Percentiles rank a stretch among this genome's conserved stretches.
phyloP scores from a whole-genome alignment of 2,888 invertebrate species.

The Trichacis sp. region DNA sequence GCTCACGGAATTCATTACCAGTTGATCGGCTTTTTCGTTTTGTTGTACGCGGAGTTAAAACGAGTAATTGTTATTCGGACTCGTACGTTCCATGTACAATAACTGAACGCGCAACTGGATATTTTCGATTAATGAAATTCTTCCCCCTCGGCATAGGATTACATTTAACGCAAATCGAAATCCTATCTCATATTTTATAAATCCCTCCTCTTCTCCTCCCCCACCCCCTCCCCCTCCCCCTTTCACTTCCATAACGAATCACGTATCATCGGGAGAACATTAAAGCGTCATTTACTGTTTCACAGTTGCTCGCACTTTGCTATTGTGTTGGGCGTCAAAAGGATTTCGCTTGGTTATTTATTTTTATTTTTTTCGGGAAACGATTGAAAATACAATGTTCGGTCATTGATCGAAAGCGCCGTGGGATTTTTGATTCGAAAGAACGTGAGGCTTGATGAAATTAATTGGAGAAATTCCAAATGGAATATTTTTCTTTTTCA shows the following conservation, averaged over 20 bases:
- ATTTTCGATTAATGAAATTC: conserved; percentile 43
- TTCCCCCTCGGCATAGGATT: conserved; percentile 39
- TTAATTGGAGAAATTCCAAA: no score
- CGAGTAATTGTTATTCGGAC: conserved; percentile 36
- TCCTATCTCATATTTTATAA: conserved; percentile 44
- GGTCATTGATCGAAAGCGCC: neutral
- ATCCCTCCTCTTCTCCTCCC: conserved; percentile 14
- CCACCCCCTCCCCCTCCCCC: conserved; percentile 4
- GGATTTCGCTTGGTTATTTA: neutral
- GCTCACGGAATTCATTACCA: conserved; percentile 16
- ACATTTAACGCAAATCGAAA: conserved; percentile 43
- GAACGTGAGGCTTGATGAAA: no score
- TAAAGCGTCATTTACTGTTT: conserved; percentile 36
- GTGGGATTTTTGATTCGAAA: neutral
- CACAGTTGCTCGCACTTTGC: conserved; percentile 31
- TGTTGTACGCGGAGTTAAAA: conserved; percentile 27
- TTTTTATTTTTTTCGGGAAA: neutral
- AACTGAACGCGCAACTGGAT: conserved; percentile 35
- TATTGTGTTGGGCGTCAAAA: conserved; percentile 28
- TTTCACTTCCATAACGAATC: conserved; percentile 29
- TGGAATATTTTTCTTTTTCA: neutral
- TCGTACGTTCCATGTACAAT: conserved; percentile 28
- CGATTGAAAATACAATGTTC: neutral
- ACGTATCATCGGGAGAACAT: conserved; percentile 25
- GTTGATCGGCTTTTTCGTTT: conserved; percentile 24